Base-by-base conservation (phyloP, 2,797 vertebrate genomes). In the Ctenopoma multispine region DNA sequence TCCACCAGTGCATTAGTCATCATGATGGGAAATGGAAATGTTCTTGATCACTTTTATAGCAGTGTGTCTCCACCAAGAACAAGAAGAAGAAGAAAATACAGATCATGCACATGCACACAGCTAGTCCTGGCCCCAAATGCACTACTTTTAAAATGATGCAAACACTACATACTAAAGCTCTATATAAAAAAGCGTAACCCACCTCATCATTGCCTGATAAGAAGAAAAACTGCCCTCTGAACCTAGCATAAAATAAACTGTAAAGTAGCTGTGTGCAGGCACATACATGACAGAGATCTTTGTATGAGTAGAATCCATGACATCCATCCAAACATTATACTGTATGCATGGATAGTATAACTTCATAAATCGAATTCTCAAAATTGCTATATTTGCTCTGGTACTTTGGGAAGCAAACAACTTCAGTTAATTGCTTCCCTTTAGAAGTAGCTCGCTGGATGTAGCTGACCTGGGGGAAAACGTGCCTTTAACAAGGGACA, bases 11-110 rank as follows among this genome's bases (percentile, higher is more conserved):
- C n/a, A 24, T 56, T 56, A 69, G 24, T 67, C 50, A 72, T 68
- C 29, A 63, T 70, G 34, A 77, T 60, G 66, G 71, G 34, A 75
- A 77, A 70, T 54, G 50, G 56, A 78, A 85, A 78, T 34, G 14
- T 24, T 59, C 48, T 57, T 56, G 14, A 60, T 79, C 31, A 50
- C 46, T 75, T 80, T 82, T 66, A 81, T 59, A 36, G 50, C 46
- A 59, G 62, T 38, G 56, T 65, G 58, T 81, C 63, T 74, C 49
- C 36, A 70, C 34, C 15, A 65, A 34, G 43, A 80, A 69, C 59
- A 79, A 48, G 21, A 66, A 71, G 73, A 15, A 15, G 13, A 41
- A 41, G 4, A 41, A 34, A 11, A 64, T 24, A 36, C 24, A 67
- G 49, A 61, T 69, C 48, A 20, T 60, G 36, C 34, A 72, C 48